These are phyloP conservation scores for Diadegma fenestrale DNA, from an alignment of 2,888 invertebrate genomes.

Conservation along the genomic window DNA sequence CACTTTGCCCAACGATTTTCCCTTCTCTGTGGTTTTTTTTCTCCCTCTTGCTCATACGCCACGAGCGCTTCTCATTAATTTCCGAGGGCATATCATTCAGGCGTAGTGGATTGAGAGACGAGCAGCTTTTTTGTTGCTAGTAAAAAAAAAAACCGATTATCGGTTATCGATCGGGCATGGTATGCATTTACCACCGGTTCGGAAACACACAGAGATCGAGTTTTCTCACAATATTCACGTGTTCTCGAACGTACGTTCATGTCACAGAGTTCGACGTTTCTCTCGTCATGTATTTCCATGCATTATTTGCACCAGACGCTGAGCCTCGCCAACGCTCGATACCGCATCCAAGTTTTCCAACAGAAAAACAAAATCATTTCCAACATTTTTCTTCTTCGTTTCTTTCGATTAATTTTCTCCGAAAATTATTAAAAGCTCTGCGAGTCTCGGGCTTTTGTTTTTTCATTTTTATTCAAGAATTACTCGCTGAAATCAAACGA, in stretches of 20 bases:
- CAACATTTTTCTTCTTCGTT: neutral
- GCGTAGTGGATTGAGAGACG: conserved; percentile 9
- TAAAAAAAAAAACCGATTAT: conserved; percentile 54
- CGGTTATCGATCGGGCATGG: conserved; percentile 61
- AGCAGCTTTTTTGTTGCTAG: conserved; percentile 15
- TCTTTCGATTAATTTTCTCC: neutral
- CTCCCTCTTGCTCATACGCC: neutral
- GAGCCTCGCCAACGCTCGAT: conserved; percentile 48
- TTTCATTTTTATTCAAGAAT: neutral
- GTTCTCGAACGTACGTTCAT: neutral
- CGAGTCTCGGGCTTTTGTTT: neutral
- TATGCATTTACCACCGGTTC: conserved; percentile 33
- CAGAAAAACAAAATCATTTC: neutral
- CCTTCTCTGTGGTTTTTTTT: neutral
- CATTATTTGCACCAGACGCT: neutral
- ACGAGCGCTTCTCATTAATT: conserved; percentile 20
- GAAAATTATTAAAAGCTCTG: neutral
- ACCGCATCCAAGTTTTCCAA: conserved; percentile 38
- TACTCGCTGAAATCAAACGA: neutral
- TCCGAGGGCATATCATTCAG: conserved; percentile 20
- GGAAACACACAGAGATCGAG: conserved; percentile 10
- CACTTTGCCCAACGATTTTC: neutral
- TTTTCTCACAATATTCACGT: conserved; percentile 21
- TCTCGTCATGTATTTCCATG: neutral
- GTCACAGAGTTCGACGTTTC: conserved; percentile 34